Evolutionary conservation across 2,888 invertebrate species (phyloP).

Genomic region (Drepana falcataria): DNA sequence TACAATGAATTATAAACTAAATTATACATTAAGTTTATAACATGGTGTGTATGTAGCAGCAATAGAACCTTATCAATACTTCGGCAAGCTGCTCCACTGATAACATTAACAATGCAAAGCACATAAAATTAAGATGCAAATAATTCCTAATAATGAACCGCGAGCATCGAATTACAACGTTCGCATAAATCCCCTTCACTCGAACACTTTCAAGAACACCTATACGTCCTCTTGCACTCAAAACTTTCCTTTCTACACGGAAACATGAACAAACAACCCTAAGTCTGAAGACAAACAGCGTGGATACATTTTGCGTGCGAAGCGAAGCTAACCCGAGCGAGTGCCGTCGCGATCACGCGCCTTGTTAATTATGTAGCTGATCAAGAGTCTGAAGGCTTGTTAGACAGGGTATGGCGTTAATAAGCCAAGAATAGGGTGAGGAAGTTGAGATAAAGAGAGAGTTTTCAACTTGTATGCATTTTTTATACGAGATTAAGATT

Average conservation of each 20-base stretch:
- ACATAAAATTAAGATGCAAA: too few species aligned
- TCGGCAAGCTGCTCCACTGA: too few species aligned
- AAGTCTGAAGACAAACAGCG: background rate
- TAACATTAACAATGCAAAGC: too few species aligned
- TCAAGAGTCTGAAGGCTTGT: constrained; percentile 8
- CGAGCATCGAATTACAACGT: too few species aligned
- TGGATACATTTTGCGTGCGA: background rate
- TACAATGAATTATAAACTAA: too few species aligned
- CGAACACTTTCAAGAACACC: background rate
- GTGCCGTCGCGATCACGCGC: constrained; percentile 21
- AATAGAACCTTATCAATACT: too few species aligned
- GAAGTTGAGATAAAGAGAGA: background rate
- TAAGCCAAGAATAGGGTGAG: background rate
- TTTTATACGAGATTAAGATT: too few species aligned
- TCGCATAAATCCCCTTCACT: too few species aligned
- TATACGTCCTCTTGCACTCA: background rate
- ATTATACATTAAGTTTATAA: too few species aligned
- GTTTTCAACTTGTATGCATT: background rate
- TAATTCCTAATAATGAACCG: too few species aligned
- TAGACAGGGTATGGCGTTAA: background rate
- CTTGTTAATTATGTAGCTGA: constrained; percentile 26
- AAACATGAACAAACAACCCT: background rate
- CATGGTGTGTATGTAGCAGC: too few species aligned
- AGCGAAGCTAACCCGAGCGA: constrained; percentile 17
- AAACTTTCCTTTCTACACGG: background rate